Conservation (phyloP, 2,888 invertebrate genomes). For the Caenorhabditis wallacei region DNA sequence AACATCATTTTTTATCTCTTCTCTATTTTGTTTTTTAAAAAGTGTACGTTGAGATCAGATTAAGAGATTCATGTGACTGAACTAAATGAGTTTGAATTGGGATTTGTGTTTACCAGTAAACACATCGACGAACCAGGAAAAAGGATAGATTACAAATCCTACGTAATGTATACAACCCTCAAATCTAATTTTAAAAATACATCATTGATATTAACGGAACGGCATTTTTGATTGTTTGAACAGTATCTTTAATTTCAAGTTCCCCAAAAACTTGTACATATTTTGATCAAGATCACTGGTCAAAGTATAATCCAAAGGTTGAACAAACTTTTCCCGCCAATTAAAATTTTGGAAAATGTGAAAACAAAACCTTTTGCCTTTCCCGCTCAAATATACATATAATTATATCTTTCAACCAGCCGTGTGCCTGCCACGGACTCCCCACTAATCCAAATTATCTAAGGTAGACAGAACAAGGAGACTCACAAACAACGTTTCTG, state of each 20-base stretch:
- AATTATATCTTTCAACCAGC: not conserved
- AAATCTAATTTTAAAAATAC: no score
- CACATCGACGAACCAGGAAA: not conserved
- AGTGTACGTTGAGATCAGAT: not conserved
- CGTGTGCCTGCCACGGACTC: not conserved
- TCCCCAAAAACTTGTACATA: no score
- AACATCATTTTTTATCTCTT: not conserved
- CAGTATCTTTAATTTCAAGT: no score
- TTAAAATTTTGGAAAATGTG: not conserved
- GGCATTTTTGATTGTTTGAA: no score
- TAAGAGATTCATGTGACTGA: not conserved
- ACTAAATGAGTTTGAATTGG: not conserved
- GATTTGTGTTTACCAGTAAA: not conserved
- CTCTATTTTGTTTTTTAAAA: not conserved
- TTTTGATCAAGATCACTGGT: not conserved
- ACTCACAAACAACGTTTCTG: constrained; percentile 42
- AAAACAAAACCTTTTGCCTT: not conserved
- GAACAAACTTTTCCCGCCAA: not conserved
- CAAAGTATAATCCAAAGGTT: not conserved
- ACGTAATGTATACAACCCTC: no score
- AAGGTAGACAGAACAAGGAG: not conserved
- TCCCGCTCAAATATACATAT: not conserved
- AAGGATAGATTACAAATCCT: no score
- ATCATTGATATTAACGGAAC: no score
- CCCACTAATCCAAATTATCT: not conserved